Base-by-base conservation (phyloP, 2,113 vertebrate species). In the Osmerus mordax region DNA sequence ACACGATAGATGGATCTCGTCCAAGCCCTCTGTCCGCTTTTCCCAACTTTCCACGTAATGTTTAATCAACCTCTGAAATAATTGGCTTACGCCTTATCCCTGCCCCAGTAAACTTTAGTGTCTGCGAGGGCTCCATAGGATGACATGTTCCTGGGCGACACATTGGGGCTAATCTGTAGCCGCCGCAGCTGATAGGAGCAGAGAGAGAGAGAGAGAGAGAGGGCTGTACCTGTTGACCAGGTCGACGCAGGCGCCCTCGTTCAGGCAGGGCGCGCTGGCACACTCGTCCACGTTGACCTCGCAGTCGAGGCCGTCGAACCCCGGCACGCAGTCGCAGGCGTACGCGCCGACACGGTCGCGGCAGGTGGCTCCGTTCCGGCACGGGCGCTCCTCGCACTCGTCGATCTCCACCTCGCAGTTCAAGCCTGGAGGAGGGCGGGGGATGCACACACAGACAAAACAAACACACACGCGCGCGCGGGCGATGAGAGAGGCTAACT, bases 331-430 rank as follows among this genome's bases (percentile, higher is more conserved):
- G 72, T 91, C 84, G 64, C 97, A 99, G 54, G 74, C 88, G 92
- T 96, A 97, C 72, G 84, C 80, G 32, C 94, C 95, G 18, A 98
- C 51, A 0, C 93, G 83, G 79, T 98, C 95, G 19, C 29, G 78
- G 85, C 97, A 99, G 23, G 89, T 89, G 72, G 92, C 95, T 3
- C 94, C 94, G 0, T 99, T 95, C 88, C 92, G 91, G 84, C 97
- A 98, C 56, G 97, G 97, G 0, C 58, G 77, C 0, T 84, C 91
- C 52, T 90, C 93, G 14, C 97, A 99, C 85, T 99, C 96, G 65
- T 98, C 91, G 47, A 97, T 94, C 82, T 98, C 96, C 60, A 80
- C 75, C 58, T 96, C 94, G 29, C 97, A 98, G 83, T 95, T 97
- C 62, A 94, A 53, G n/a, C 96, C 97, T 99, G 72, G 41, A 12